A percentile compares a stretch with the other conserved stretches of the same genome.
Evolutionary conservation across 2,113 vertebrate genomes (phyloP).

Genomic region (Oenanthe oenanthe): DNA sequence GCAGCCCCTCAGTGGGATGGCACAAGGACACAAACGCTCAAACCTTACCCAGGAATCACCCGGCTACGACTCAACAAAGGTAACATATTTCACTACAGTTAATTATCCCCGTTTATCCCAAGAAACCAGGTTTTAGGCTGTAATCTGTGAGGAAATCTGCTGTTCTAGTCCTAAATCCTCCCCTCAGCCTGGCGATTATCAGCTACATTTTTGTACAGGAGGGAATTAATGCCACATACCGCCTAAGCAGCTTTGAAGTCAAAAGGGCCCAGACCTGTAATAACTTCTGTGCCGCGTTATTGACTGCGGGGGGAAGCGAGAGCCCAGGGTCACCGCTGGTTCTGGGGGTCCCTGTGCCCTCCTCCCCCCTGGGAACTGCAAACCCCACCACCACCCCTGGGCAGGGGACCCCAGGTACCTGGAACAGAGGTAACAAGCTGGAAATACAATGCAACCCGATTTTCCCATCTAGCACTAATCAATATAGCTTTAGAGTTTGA

Average conservation of each 20-base stretch:
- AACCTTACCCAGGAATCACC: conserved; percentile 27
- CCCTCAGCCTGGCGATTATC: conserved; percentile 84
- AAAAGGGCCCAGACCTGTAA: conserved; percentile 75
- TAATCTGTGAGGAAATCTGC: conserved; percentile 88
- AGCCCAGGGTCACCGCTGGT: neutral
- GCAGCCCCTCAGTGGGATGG: neutral
- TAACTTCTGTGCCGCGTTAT: conserved; percentile 72
- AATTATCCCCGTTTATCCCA: conserved; percentile 82
- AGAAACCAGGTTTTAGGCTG: conserved; percentile 82
- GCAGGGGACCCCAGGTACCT: conserved; percentile 54
- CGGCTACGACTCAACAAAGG: conserved; percentile 37
- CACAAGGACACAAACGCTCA: neutral
- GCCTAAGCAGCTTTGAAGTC: conserved; percentile 88
- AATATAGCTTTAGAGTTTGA: conserved; percentile 72
- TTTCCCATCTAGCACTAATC: conserved; percentile 68
- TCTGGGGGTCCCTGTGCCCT: neutral
- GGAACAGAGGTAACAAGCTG: conserved; percentile 35
- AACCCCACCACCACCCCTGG: conserved; percentile 13
- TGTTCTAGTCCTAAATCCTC: conserved; percentile 84
- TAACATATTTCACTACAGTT: conserved; percentile 80
- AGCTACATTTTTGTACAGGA: conserved; percentile 84
- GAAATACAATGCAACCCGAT: conserved; percentile 58
- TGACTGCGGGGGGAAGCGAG: conserved; percentile 36
- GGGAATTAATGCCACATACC: conserved; percentile 86
- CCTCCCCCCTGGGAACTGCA: conserved; percentile 23